A percentile compares a stretch with the other conserved stretches of the same genome.
Conservation (phyloP, 1,140 invertebrate genomes). For the Platyscapa corneri region DNA sequence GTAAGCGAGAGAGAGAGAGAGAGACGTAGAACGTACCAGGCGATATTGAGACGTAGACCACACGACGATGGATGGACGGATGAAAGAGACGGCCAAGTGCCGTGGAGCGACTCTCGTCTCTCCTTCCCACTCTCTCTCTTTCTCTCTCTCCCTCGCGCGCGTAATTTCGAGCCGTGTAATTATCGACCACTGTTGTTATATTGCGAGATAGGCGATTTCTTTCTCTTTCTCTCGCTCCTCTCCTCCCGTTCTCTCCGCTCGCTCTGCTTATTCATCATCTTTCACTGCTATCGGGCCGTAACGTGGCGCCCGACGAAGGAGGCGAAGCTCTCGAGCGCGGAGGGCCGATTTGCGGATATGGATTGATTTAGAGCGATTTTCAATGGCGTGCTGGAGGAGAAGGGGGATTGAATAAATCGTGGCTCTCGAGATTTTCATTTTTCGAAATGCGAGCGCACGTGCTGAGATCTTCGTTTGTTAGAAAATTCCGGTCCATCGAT, state of each 20-base stretch:
- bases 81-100: conserved; percentile 45
- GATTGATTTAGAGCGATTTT: conserved; percentile 67
- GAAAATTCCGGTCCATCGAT: conserved; percentile 1
- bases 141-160: conserved; percentile 52
- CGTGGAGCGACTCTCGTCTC: neutral
- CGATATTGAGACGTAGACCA: conserved; percentile 68
- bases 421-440: conserved; percentile 49
- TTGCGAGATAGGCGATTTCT: conserved; percentile 37
- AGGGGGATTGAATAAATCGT: conserved; percentile 32
- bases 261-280: neutral
- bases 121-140: neutral
- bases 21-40: conserved; percentile 24
- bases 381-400: conserved; percentile 7
- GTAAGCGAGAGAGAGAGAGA: conserved; percentile 14
- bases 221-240: neutral
- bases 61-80: conserved; percentile 56
- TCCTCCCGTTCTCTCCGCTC: neutral
- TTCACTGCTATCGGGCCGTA: neutral
- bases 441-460: neutral
- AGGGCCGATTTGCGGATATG: conserved; percentile 62
- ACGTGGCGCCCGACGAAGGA: conserved; percentile 27
- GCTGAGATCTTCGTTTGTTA: conserved; percentile 4
- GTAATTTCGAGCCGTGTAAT: conserved; percentile 68
- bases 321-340: conserved; percentile 19
- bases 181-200: conserved; percentile 64